Base-by-base conservation (phyloP, 2,888 invertebrate genomes). In the Eubasilissa splendida region DNA sequence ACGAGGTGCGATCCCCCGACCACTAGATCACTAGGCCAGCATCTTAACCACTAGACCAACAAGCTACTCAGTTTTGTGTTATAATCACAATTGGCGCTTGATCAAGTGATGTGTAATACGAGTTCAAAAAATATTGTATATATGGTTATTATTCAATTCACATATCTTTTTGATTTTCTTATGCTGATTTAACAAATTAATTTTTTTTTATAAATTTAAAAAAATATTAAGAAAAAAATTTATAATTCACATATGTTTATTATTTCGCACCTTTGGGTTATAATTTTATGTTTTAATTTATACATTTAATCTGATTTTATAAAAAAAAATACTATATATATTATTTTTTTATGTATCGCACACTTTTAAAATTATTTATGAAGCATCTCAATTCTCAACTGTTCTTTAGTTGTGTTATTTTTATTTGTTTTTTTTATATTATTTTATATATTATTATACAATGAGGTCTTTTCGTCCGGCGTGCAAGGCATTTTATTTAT, bases 191-290 rank as follows among this genome's bases (percentile, higher is more conserved):
- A 1, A 22, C 1, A 22, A 22, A 22, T 22, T 22, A n/a, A 22
- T 22, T 22, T 1, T 22, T 22, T 22, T 42, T 42, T 42, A 2
- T 42, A 42, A 42, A 7, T 42, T 42, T 42, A 42, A 42, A 42
- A 42, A 42, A 42, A 42, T 42, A 42, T 42, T 4, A 42, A 31
- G 11, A 63, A 63, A 33, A 63, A 63, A 11, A 31, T 2, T 7
- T 12, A 10, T 33, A 12, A 22, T 9, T 63, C 63, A 68, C 14
- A 22, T 71, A 31, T 71, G 53, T 54, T 22, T 22, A 4, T 22
- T 56, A 54, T 31, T 54, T n/a, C 2, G 71, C 71, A 71, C 71
- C 71, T 71, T 71, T 71, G 71, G 71, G 71, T 71, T 71, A 10
- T 54, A 56, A 56, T 42, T 42, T 42, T 42, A 42, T 5, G 4